Conservation (phyloP, 2,797 vertebrate genomes). For the Novumbra hubbsi region DNA sequence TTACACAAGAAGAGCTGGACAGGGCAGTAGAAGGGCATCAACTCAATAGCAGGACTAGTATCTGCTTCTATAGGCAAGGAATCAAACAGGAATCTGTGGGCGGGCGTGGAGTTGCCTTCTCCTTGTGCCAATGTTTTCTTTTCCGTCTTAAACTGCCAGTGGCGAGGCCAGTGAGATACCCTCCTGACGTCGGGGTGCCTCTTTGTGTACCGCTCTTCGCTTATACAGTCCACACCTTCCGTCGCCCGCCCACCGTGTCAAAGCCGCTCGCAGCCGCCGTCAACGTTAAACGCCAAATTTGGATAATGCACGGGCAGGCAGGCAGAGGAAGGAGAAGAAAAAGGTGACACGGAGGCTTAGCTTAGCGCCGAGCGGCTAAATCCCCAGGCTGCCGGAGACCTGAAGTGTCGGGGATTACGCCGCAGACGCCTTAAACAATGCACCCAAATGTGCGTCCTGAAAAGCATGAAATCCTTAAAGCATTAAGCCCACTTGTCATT, state of each 20-base stretch:
- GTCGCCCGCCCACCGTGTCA: conserved; percentile 64
- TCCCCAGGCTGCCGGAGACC: conserved; percentile 71
- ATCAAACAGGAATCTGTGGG: conserved; percentile 66
- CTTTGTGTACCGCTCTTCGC: conserved; percentile 62
- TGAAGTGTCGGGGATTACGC: conserved; percentile 74
- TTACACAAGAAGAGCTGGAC: too few species aligned
- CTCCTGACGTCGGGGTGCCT: conserved; percentile 53
- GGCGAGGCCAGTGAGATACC: conserved; percentile 27
- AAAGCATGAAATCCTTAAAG: conserved; percentile 77
- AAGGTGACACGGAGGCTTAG: conserved; percentile 74
- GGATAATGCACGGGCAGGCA: conserved; percentile 66
- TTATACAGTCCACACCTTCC: conserved; percentile 49
- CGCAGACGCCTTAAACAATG: conserved; percentile 77
- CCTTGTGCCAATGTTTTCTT: conserved; percentile 70
- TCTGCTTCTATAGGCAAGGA: too few species aligned
- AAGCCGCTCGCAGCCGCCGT: conserved; percentile 67
- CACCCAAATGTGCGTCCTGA: conserved; percentile 77
- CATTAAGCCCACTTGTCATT: conserved; percentile 75
- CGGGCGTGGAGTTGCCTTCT: conserved; percentile 68
- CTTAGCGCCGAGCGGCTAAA: conserved; percentile 71
- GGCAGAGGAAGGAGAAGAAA: conserved; percentile 70
- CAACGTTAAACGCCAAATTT: conserved; percentile 75
- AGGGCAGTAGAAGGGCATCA: too few species aligned
- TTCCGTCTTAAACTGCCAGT: conserved; percentile 65
- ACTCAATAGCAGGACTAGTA: too few species aligned